Conservation (phyloP, 2,113 vertebrate genomes). For the Cheilinus undulatus region DNA sequence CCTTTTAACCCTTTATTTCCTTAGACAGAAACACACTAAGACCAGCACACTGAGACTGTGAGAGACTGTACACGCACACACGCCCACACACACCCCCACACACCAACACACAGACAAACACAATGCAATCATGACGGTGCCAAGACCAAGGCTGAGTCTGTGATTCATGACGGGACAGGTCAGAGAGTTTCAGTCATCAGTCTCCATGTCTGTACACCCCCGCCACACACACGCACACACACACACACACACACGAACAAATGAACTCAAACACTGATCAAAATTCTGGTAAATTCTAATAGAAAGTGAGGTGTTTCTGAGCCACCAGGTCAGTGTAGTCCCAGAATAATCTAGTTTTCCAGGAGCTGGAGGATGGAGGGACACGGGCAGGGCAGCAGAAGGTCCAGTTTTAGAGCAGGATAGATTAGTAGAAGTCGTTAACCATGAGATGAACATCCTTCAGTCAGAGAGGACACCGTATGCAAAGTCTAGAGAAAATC, state of each 20-base stretch:
- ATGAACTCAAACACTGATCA: not conserved
- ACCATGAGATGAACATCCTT: no score
- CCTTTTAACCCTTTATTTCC: no score
- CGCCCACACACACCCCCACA: slow-evolving; percentile 1
- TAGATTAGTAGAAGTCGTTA: no score
- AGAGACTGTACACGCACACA: not conserved
- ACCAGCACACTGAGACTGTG: not conserved
- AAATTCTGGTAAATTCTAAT: no score
- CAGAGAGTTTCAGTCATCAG: not conserved
- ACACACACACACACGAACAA: not conserved
- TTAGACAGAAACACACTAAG: not conserved
- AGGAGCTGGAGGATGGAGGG: no score
- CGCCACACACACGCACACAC: slow-evolving; percentile 16
- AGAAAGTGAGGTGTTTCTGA: no score
- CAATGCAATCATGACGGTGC: slow-evolving; percentile 25
- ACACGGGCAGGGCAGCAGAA: no score
- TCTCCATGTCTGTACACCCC: not conserved
- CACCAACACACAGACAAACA: not conserved
- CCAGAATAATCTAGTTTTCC: no score
- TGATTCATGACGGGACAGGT: slow-evolving; percentile 18
- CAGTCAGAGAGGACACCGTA: no score
- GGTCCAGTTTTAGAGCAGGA: no score
- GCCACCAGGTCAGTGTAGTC: no score
- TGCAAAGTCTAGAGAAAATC: no score
- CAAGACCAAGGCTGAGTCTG: slow-evolving; percentile 2